These are phyloP conservation scores for Caenorhabditis becei DNA, from an alignment of 2,888 invertebrate species.

Conservation along the genomic window DNA sequence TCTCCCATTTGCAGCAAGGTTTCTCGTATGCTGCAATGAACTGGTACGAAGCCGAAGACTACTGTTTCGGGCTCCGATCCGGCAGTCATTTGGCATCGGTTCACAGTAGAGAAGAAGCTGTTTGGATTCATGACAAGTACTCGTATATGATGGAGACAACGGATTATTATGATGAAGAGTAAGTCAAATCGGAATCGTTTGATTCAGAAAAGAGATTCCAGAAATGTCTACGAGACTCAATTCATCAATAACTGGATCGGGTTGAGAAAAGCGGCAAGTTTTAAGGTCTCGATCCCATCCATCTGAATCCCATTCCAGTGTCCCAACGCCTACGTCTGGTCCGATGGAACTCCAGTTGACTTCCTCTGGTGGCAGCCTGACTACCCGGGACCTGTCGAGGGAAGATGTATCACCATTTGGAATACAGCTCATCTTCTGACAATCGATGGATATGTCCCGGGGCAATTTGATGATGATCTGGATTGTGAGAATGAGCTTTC, in stretches of 20 bases:
- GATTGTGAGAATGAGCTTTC: slow-evolving; percentile 52
- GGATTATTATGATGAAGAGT: too few relatives aligned
- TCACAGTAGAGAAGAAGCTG: slow-evolving; percentile 47
- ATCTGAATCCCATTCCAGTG: slow-evolving; percentile 20
- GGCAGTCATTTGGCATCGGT: slow-evolving; percentile 48
- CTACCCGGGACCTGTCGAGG: slow-evolving; percentile 37
- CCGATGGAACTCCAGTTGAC: slow-evolving; percentile 48
- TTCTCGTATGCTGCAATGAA: too few relatives aligned
- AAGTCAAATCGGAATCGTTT: too few relatives aligned
- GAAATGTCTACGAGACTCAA: too few relatives aligned
- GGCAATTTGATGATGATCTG: slow-evolving; percentile 52
- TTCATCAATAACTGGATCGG: slow-evolving; percentile 59
- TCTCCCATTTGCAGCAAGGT: too few relatives aligned
- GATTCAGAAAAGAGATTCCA: too few relatives aligned
- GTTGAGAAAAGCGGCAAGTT: slow-evolving; percentile 28
- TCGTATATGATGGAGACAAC: too few relatives aligned
- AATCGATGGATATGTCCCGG: slow-evolving; percentile 20
- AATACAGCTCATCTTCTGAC: slow-evolving; percentile 5
- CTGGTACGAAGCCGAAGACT: slow-evolving; percentile 51
- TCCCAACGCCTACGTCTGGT: slow-evolving; percentile 48
- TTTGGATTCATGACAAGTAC: slow-evolving; percentile 57
- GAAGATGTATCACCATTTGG: slow-evolving; percentile 55
- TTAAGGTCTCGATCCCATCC: neutral
- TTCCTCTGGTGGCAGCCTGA: slow-evolving; percentile 54
- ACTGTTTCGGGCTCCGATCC: slow-evolving; percentile 30